Percentiles rank a stretch among this genome's conserved stretches.
phyloP scores from a whole-genome alignment of 2,113 vertebrate species.

The Phalacrocorax pelagicus region DNA sequence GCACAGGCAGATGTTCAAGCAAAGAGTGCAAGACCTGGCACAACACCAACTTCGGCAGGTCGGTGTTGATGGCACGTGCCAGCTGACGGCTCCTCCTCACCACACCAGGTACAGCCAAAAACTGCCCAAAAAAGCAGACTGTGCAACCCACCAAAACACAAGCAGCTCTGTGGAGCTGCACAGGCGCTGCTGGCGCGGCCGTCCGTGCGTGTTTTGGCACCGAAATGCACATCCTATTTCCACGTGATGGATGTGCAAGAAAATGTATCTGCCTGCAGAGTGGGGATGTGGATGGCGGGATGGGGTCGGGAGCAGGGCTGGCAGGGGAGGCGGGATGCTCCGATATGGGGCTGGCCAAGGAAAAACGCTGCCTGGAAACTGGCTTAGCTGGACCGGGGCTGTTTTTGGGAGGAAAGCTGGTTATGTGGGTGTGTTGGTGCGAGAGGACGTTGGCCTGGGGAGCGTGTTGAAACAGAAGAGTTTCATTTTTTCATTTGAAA shows the following conservation, averaged over 20 bases:
- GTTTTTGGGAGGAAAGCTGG: neutral
- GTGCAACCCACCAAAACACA: neutral
- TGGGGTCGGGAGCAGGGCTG: neutral
- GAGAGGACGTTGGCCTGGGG: neutral
- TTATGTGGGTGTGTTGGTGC: conserved; percentile 11
- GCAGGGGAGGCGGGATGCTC: neutral
- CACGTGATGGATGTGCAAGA: conserved; percentile 4
- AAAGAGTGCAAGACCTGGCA: neutral
- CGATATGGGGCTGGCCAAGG: neutral
- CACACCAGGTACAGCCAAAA: neutral
- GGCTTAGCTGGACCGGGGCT: neutral
- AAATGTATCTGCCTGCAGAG: neutral
- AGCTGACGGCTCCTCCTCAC: neutral
- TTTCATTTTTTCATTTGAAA: conserved; percentile 22
- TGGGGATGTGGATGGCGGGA: neutral
- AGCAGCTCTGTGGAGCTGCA: neutral
- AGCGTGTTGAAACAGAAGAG: conserved; percentile 3
- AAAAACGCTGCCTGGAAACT: neutral
- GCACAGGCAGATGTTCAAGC: neutral
- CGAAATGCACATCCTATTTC: neutral
- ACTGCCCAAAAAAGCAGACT: neutral
- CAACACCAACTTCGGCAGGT: neutral
- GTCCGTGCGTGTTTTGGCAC: conserved; percentile 21
- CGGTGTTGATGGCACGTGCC: neutral
- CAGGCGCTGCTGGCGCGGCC: neutral